Base-by-base conservation (phyloP, 2,113 vertebrate species). In the Trogon surrucura region DNA sequence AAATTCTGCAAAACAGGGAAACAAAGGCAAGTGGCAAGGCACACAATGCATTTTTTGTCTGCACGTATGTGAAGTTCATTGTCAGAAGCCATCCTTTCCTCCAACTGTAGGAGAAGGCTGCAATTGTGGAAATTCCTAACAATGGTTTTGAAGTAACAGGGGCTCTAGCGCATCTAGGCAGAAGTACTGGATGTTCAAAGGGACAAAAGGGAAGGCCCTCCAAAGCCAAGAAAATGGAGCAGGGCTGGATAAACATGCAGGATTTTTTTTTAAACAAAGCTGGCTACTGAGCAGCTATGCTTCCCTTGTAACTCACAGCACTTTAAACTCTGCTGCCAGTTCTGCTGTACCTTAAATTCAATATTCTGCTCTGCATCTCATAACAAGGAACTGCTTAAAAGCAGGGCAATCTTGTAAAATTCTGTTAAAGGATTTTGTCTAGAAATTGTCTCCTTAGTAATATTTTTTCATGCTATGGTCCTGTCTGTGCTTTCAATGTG, bases 1-100 rank as follows among this genome's bases (percentile, higher is more conserved):
- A 95, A 93, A 89, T 93, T 87, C 93, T 96, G 78, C 83, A 94
- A 89, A 95, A 93, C 95, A 93, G 78, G 88, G 87, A 94, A 95
- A 97, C 96, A 97, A 96, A 97, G 86, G 83, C 96, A 62, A 91
- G 25, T 58, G 58, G 80, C 41, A 80, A 86, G 58, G n/a, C 53
- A 51, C 83, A 96, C 88, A 96, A 94, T 79, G 86, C 50, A 12
- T 29, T 85, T 92, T 70, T 95, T 97, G 96, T 96, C 77, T 5
- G 8, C 38, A 34, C 5, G 3, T 75, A 72, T 94, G 83, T 94
- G 93, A 94, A 82, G 65, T 96, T 79, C 88, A 92, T 92, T 96
- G 95, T 96, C 90, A 96, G 79, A 92, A 75, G 83, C 75, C 73
- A 38, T 48, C 80, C 67, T 95, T 92, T 65, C 80, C 89, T 89